Percentiles rank a stretch among this genome's conserved stretches.
These are phyloP conservation scores for Verasper variegatus DNA, from an alignment of 2,113 vertebrate genomes.

Conservation along the genomic window DNA sequence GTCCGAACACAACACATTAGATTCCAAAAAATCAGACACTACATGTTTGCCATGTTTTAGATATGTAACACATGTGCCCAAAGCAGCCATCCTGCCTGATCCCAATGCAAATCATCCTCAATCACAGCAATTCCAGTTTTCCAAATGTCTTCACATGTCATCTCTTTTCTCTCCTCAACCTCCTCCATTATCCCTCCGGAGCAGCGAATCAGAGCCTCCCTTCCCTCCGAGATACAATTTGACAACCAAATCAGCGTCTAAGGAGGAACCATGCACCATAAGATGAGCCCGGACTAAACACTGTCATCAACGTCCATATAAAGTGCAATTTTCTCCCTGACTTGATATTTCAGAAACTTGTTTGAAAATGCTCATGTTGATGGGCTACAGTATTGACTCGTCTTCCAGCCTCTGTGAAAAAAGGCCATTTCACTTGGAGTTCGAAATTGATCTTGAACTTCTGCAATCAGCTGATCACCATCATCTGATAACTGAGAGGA, in stretches of 20 bases:
- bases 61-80: constrained; percentile 30
- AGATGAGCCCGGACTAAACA: constrained; percentile 36
- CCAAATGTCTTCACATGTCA: constrained; percentile 22
- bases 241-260: constrained; percentile 54
- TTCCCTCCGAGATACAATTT: constrained; percentile 37
- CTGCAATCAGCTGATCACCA: constrained; percentile 43
- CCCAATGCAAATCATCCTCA: constrained; percentile 33
- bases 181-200: constrained; percentile 16
- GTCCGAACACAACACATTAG: not conserved
- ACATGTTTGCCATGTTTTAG: constrained; percentile 2
- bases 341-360: constrained; percentile 43
- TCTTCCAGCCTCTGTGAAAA: not conserved
- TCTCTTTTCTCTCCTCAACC: constrained; percentile 10
- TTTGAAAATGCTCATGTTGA: constrained; percentile 16
- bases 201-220: constrained; percentile 37
- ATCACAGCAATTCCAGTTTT: constrained; percentile 18
- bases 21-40: constrained; percentile 4
- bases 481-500: constrained; percentile 38
- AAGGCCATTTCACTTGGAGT: not conserved
- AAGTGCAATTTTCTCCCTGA: constrained; percentile 36
- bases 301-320: constrained; percentile 33
- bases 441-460: constrained; percentile 49
- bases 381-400: constrained; percentile 40
- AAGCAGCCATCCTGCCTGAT: constrained; percentile 5
- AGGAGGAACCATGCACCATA: constrained; percentile 4